Evolutionary conservation across 2,797 vertebrate species (phyloP).

Genomic region (Agapornis canus): DNA sequence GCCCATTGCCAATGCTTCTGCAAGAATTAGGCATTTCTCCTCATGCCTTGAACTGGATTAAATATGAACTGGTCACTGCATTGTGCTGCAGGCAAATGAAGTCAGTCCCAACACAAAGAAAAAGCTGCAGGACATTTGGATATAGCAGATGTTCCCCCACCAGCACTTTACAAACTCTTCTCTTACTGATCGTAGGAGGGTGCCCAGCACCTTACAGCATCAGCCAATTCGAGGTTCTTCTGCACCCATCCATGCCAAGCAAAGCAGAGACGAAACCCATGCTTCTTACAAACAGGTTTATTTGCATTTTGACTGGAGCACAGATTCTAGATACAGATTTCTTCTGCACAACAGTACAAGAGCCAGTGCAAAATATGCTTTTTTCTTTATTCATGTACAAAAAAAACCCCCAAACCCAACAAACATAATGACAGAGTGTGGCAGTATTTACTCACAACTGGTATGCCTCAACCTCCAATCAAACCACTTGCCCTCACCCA

Average conservation of each 20-base stretch:
- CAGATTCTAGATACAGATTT: constrained; percentile 72
- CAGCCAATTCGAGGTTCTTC: rapidly evolving
- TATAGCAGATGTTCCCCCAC: not conserved
- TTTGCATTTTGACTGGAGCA: constrained; percentile 76
- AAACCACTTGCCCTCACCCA: not conserved
- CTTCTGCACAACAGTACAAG: constrained; percentile 70
- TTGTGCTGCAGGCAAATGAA: not conserved
- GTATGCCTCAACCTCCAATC: not conserved
- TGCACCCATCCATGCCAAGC: not conserved
- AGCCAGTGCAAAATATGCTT: constrained; percentile 80
- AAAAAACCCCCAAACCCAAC: not conserved
- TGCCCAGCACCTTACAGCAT: not conserved
- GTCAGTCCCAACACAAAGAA: not conserved
- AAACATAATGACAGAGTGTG: constrained; percentile 22
- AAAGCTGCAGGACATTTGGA: not conserved
- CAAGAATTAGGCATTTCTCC: not conserved
- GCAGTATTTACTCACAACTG: constrained; percentile 68
- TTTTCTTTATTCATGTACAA: constrained; percentile 70
- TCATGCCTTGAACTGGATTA: not conserved
- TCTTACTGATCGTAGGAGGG: not conserved
- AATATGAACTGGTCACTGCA: rapidly evolving
- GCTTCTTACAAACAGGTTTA: constrained; percentile 79
- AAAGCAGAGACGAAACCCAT: not conserved
- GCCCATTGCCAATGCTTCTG: rapidly evolving
- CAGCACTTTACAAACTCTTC: not conserved